phyloP scores from a whole-genome alignment of 1,140 invertebrate genomes.

The Bombus sylvicola region DNA sequence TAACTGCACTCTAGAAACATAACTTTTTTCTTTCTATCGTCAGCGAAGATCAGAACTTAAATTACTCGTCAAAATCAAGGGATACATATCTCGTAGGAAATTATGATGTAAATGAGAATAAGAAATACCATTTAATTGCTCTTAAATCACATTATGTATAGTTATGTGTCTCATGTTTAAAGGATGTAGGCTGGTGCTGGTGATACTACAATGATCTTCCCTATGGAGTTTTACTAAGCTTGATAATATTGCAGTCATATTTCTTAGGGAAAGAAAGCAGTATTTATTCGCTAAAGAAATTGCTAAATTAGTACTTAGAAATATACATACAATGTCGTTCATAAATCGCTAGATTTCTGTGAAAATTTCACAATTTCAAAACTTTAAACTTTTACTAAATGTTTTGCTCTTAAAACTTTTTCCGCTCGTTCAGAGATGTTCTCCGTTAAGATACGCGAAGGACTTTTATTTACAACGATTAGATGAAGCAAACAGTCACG shows the following conservation, averaged over 20 bases:
- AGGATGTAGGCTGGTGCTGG: background rate
- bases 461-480: slow-evolving; percentile 28
- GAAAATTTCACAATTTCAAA: no score
- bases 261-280: background rate
- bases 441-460: background rate
- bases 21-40: slow-evolving; percentile 42
- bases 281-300: background rate
- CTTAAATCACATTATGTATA: background rate
- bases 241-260: background rate
- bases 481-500: slow-evolving; percentile 34
- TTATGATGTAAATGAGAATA: slow-evolving; percentile 48
- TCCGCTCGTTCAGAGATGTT: background rate
- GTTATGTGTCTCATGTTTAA: background rate
- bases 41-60: slow-evolving; percentile 21
- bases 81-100: background rate
- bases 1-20: slow-evolving; percentile 44
- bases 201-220: background rate
- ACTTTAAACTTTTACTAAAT: no score
- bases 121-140: slow-evolving; percentile 8
- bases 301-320: background rate
- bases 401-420: background rate
- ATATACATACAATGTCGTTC: background rate
- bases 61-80: slow-evolving; percentile 8
- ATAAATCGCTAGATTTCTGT: background rate
- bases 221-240: background rate